Evolutionary conservation across 37 sponge, comb jelly and placozoan species (phyloP), one percentile per base, ranked within the genome.

Genomic region (Lycopodina hypogea): DNA sequence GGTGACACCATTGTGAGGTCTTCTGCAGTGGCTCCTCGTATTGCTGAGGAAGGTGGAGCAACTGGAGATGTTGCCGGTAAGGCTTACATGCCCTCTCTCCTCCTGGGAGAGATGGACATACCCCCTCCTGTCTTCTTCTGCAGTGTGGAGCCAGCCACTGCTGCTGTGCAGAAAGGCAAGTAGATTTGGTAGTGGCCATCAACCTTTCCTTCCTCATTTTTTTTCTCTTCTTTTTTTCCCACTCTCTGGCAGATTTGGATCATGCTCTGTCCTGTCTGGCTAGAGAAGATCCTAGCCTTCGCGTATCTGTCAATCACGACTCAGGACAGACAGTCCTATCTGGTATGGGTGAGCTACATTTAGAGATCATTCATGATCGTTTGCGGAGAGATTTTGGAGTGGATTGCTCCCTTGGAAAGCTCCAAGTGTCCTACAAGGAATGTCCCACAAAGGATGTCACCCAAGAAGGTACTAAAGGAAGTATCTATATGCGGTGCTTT

Each of bases 261-360:
- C 76, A 84, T 57, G 97, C 97, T 28, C 83, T 96, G 17, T 32
- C 78, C 17, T 85, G 86, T 30, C 62, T 96, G 7, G 29, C 87
- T 23, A 55, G 78, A 37, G 97, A 96, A 69, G 97, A 96, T 35
- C 97, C 97, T 39, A 96, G 97, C 83, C 88, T 96, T n/a, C 40
- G 87, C n/a, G 92, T 93, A 32, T 68, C 88, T 17, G 75, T 58
- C n/a, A 90, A 93, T 52, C 39, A 58, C 36, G 95, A 96, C 57
- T 84, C 83, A 36, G 91, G 88, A 3, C 94, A 95, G 90, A 92
- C 90, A 0, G 77, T 96, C 17, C 77, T 96, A n/a, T 90, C 92
- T 12, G 97, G 97, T 0, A 96, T 96, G 97, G 97, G 97, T 50
- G 97, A 96, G 80, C 94, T 96, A 26, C 97, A 96, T 75, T 74